Evolutionary conservation across 2,113 vertebrate species (phyloP).

Genomic region (Centropristis striata): DNA sequence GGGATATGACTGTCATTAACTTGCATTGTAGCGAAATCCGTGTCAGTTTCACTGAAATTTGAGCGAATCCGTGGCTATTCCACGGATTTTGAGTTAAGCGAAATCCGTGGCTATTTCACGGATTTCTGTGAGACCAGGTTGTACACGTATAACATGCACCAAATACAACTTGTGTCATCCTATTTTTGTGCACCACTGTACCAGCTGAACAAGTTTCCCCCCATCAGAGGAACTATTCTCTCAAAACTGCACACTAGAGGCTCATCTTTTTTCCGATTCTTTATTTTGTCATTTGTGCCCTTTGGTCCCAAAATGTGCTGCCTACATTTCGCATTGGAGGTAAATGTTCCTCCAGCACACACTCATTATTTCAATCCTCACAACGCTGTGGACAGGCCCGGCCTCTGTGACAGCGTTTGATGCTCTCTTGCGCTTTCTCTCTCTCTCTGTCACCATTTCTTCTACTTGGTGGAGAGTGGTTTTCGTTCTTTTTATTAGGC

Average conservation of each 20-base stretch:
- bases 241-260: slow-evolving; percentile 14
- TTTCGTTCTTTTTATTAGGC: neutral
- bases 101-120: too few relatives aligned
- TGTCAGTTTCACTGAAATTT: too few relatives aligned
- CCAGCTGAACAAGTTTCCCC: neutral
- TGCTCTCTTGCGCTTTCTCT: slow-evolving; percentile 54
- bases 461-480: slow-evolving; percentile 34
- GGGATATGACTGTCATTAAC: too few relatives aligned
- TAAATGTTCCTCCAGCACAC: slow-evolving; percentile 68
- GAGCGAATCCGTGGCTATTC: too few relatives aligned
- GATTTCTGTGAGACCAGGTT: too few relatives aligned
- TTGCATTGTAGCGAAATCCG: too few relatives aligned
- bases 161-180: neutral
- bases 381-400: slow-evolving; percentile 68
- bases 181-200: neutral
- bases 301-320: slow-evolving; percentile 53
- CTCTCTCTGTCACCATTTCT: slow-evolving; percentile 45
- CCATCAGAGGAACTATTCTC: slow-evolving; percentile 11
- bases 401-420: slow-evolving; percentile 73
- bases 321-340: slow-evolving; percentile 66
- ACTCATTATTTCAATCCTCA: slow-evolving; percentile 80
- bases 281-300: slow-evolving; percentile 46
- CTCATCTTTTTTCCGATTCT: slow-evolving; percentile 11
- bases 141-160: slow-evolving; percentile 5
- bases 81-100: too few relatives aligned